Percentiles rank a stretch among this genome's conserved stretches.
Conservation (phyloP, 2,888 invertebrate genomes). For the Eurytoma adleriae region DNA sequence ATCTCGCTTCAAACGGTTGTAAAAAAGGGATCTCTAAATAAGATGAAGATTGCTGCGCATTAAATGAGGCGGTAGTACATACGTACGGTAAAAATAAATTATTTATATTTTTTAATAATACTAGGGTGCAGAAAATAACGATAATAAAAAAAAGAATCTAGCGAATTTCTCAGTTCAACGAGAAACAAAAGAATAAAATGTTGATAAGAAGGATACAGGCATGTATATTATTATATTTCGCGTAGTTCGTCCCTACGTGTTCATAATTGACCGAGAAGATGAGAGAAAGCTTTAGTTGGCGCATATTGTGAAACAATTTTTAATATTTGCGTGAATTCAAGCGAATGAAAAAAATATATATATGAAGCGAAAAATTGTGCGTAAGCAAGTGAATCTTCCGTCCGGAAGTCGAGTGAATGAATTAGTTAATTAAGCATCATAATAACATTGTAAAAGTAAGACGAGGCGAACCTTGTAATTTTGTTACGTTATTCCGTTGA, state of each 20-base stretch:
- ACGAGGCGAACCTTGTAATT: constrained; percentile 22
- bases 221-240: constrained; percentile 1
- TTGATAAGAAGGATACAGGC: neutral
- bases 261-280: constrained; percentile 47
- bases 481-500: constrained; percentile 30
- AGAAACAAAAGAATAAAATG: constrained; percentile 6
- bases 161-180: neutral
- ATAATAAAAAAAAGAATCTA: constrained; percentile 11
- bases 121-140: constrained; percentile 19
- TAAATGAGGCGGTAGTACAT: neutral
- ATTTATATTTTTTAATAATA: constrained; percentile 38
- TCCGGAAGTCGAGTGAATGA: constrained; percentile 47
- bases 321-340: constrained; percentile 16
- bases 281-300: constrained; percentile 8
- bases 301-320: neutral
- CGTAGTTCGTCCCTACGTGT: constrained; percentile 49
- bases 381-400: constrained; percentile 41
- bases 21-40: neutral
- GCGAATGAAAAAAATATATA: neutral
- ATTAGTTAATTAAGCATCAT: constrained; percentile 27
- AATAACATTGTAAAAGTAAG: constrained; percentile 21
- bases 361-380: constrained; percentile 2
- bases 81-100: neutral
- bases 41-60: neutral
- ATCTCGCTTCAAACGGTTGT: constrained; percentile 17